These are phyloP conservation scores for Polymixis lichenea DNA, from an alignment of 2,888 invertebrate genomes.

Conservation along the genomic window DNA sequence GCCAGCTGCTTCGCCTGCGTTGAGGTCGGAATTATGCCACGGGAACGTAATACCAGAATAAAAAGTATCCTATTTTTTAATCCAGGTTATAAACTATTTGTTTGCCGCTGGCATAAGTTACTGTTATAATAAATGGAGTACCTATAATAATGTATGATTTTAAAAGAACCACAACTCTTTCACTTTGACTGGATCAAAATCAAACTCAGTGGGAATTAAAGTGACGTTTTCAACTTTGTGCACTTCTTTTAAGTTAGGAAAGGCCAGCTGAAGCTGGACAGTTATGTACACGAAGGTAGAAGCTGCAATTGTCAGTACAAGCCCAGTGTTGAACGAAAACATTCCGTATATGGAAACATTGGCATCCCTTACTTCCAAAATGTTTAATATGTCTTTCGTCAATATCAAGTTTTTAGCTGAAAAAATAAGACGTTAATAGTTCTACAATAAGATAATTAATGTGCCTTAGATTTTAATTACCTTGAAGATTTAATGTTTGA, in stretches of 20 bases:
- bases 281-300: slow-evolving; percentile 81
- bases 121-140: not conserved
- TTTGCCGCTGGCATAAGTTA: too few species aligned
- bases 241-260: slow-evolving; percentile 65
- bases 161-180: slow-evolving; percentile 59
- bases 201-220: slow-evolving; percentile 22
- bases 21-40: too few species aligned
- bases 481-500: not conserved
- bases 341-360: slow-evolving; percentile 72
- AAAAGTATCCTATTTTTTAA: too few species aligned
- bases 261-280: slow-evolving; percentile 78
- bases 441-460: too few species aligned
- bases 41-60: too few species aligned
- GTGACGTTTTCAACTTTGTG: slow-evolving; percentile 52
- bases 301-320: slow-evolving; percentile 72
- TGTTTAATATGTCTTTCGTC: slow-evolving; percentile 71
- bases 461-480: not conserved
- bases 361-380: slow-evolving; percentile 70
- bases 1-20: too few species aligned
- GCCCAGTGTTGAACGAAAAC: slow-evolving; percentile 70
- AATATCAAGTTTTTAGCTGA: slow-evolving; percentile 74
- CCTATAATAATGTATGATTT: not conserved
- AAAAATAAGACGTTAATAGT: slow-evolving; percentile 53
- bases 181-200: slow-evolving; percentile 36
- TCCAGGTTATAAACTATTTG: too few species aligned